phyloP scores from a whole-genome alignment of 2,113 vertebrate species.

The Pica pica region DNA sequence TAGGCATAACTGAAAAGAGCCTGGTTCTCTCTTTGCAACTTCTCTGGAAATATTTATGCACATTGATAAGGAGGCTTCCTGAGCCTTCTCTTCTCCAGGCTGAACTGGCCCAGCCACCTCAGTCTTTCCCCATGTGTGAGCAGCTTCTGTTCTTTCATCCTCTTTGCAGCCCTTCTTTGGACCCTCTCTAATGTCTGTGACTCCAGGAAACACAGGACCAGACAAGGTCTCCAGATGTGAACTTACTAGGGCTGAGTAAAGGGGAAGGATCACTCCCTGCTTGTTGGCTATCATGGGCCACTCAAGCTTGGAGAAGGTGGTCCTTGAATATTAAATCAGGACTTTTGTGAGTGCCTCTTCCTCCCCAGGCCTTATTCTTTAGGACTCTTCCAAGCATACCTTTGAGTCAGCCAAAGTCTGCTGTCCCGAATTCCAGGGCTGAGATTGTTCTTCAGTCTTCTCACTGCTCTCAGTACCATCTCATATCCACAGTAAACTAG shows the following conservation, averaged over 20 bases:
- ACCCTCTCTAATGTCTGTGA: no score
- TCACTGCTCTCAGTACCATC: background rate
- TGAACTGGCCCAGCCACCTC: background rate
- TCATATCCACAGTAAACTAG: background rate
- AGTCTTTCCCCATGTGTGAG: background rate
- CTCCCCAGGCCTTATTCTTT: background rate
- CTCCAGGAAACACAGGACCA: background rate
- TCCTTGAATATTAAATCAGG: background rate
- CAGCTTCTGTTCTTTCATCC: background rate
- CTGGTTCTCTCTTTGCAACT: background rate
- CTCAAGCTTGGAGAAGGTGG: background rate
- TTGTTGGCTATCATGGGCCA: background rate
- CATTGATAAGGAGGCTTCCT: background rate
- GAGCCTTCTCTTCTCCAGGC: background rate
- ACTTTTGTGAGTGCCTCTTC: background rate
- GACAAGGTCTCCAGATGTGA: background rate
- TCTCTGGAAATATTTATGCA: background rate
- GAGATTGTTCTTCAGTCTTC: background rate
- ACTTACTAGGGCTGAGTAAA: background rate
- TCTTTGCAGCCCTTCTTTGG: background rate
- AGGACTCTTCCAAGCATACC: background rate
- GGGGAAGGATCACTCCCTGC: rapidly evolving
- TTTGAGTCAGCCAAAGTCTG: background rate
- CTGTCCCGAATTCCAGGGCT: background rate
- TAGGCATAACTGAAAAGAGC: background rate